Conservation (phyloP, 2,888 invertebrate species). For the Lasius platythorax region DNA sequence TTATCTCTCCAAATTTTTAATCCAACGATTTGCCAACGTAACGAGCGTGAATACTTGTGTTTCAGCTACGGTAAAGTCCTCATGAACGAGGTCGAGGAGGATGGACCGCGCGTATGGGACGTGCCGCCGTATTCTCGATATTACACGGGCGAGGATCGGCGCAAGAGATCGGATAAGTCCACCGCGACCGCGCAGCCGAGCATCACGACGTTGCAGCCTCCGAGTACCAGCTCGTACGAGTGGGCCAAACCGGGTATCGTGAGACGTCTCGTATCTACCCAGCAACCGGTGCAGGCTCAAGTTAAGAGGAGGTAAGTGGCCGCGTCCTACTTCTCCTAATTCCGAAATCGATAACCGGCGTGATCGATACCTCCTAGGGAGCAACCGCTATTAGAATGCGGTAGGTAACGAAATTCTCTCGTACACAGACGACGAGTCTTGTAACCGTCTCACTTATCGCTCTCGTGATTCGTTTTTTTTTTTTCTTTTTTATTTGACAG, state of each 20-base stretch:
- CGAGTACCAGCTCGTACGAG: slow-evolving; percentile 63
- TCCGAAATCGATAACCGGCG: slow-evolving; percentile 37
- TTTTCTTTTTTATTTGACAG: neutral
- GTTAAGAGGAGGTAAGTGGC: slow-evolving; percentile 69
- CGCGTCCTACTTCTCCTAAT: slow-evolving; percentile 46
- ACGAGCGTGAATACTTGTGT: neutral
- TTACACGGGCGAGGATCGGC: slow-evolving; percentile 78
- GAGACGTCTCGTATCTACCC: slow-evolving; percentile 53
- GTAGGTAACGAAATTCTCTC: slow-evolving; percentile 11
- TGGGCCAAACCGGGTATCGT: neutral
- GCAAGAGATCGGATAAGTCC: slow-evolving; percentile 80
- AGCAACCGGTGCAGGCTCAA: slow-evolving; percentile 65
- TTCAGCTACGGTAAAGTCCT: slow-evolving; percentile 80
- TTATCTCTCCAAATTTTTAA: no score
- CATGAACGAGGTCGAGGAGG: slow-evolving; percentile 79
- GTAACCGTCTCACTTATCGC: neutral
- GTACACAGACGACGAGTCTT: neutral
- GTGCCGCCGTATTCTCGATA: slow-evolving; percentile 77
- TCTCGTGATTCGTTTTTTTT: no score
- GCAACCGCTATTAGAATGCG: slow-evolving; percentile 19
- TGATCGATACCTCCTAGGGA: slow-evolving; percentile 37
- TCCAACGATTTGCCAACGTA: neutral
- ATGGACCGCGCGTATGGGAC: slow-evolving; percentile 76
- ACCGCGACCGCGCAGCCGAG: slow-evolving; percentile 48
- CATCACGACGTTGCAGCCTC: slow-evolving; percentile 65